Percentiles rank a stretch among this genome's conserved stretches.
Conservation (phyloP, 2,113 vertebrate species). For the Cyprinodon variegatus region DNA sequence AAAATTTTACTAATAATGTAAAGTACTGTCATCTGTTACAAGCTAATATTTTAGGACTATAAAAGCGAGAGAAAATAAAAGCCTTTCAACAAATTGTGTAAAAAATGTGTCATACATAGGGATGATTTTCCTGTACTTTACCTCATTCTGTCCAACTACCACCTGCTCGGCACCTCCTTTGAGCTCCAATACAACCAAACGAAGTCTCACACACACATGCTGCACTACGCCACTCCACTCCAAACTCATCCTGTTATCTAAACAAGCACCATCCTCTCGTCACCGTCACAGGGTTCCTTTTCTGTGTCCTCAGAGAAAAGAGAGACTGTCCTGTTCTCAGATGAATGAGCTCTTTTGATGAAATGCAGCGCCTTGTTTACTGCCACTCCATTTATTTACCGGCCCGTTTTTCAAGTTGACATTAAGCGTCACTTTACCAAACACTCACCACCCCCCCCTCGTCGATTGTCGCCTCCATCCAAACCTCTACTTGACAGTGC, state of each 20-base stretch:
- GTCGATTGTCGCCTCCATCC: constrained; percentile 38
- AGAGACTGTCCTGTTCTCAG: constrained; percentile 74
- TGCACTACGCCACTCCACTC: constrained; percentile 54
- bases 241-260: constrained; percentile 76
- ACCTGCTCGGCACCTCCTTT: constrained; percentile 52
- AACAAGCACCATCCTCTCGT: constrained; percentile 70
- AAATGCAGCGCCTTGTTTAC: constrained; percentile 74
- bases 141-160: constrained; percentile 54
- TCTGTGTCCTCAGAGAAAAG: constrained; percentile 70
- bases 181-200: constrained; percentile 27
- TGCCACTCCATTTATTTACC: constrained; percentile 77
- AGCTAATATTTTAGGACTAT: neutral
- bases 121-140: constrained; percentile 15
- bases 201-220: constrained; percentile 22
- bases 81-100: neutral
- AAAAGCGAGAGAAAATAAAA: neutral
- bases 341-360: constrained; percentile 80
- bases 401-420: constrained; percentile 73
- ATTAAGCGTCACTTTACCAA: constrained; percentile 67
- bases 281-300: constrained; percentile 60
- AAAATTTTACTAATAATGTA: neutral
- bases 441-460: constrained; percentile 2
- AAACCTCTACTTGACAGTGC: constrained; percentile 52
- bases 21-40: neutral
- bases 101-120: no score